Evolutionary conservation across 53 echinoderm and acorn worm genomes (phyloP).

Genomic region (Echinarachnius parma): DNA sequence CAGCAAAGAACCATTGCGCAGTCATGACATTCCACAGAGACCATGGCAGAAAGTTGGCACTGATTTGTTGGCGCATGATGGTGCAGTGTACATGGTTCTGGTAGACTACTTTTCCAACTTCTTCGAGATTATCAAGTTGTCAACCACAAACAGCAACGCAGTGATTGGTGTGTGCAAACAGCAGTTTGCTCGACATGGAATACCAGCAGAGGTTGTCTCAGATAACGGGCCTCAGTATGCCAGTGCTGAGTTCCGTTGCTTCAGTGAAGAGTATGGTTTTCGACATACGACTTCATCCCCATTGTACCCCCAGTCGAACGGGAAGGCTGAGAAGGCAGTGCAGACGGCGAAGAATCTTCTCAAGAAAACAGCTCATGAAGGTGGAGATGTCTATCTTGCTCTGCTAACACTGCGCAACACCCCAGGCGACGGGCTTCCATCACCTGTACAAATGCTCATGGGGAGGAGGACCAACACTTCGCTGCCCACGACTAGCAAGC

Average conservation of each 20-base stretch:
- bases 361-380: conserved; percentile 18
- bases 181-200: conserved; percentile 58
- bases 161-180: conserved; percentile 44
- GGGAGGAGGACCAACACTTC: conserved; percentile 36
- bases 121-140: conserved; percentile 53
- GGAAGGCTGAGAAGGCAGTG: conserved; percentile 51
- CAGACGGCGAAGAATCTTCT: conserved; percentile 49
- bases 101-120: conserved; percentile 67
- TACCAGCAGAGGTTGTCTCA: conserved; percentile 42
- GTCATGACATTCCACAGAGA: conserved; percentile 42
- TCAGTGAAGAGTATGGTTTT: conserved; percentile 43
- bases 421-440: conserved; percentile 12
- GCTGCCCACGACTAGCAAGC: conserved; percentile 18
- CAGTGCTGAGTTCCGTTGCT: conserved; percentile 31
- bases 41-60: conserved; percentile 48
- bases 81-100: conserved; percentile 15
- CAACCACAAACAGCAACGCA: conserved; percentile 3
- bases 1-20: conserved; percentile 24
- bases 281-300: conserved; percentile 45
- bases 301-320: conserved; percentile 49
- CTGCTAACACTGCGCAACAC: conserved; percentile 44
- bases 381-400: conserved; percentile 36
- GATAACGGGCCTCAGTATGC: conserved; percentile 52
- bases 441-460: conserved; percentile 33
- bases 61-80: conserved; percentile 30